Conservation (phyloP, 35 echinoderm and acorn worm species). For the Diadema setosum region DNA sequence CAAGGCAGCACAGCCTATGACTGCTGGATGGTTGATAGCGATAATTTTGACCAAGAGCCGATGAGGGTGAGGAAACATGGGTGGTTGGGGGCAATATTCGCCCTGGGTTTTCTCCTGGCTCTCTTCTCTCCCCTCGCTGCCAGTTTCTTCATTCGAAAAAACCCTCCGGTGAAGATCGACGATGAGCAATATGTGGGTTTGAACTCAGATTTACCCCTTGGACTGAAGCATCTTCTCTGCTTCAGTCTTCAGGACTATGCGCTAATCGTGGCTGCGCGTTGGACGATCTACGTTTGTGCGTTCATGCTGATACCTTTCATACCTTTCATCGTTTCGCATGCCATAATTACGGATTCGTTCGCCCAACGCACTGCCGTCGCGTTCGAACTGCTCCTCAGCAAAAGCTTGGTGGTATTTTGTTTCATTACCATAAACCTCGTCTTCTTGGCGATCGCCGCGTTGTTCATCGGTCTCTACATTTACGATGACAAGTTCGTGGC, state of each 20-base stretch:
- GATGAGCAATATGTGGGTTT: not conserved
- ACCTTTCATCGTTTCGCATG: conserved; percentile 43
- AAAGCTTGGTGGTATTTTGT: not conserved
- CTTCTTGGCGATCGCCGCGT: conserved; percentile 24
- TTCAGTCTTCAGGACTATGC: conserved; percentile 27
- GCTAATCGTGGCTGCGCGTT: conserved; percentile 29
- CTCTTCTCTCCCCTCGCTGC: conserved; percentile 69
- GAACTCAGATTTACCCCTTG: conserved; percentile 61
- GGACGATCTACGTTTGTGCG: conserved; percentile 22
- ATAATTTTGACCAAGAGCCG: not conserved
- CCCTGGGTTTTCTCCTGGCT: conserved; percentile 48
- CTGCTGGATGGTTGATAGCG: conserved; percentile 34
- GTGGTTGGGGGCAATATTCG: conserved; percentile 29
- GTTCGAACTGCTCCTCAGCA: conserved; percentile 34
- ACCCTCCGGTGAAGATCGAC: not conserved
- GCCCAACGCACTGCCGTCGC: conserved; percentile 19
- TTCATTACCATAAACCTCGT: conserved; percentile 47
- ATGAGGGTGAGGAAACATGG: conserved; percentile 13
- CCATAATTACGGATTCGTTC: conserved; percentile 13
- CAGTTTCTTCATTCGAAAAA: conserved; percentile 69
- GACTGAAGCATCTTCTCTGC: conserved; percentile 68
- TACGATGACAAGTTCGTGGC: conserved; percentile 8
- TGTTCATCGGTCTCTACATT: conserved; percentile 14
- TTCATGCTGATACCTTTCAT: conserved; percentile 71
- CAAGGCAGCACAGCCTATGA: conserved; percentile 73